These are phyloP conservation scores for Mermis nigrescens DNA, from an alignment of 2,888 invertebrate species.

Conservation along the genomic window DNA sequence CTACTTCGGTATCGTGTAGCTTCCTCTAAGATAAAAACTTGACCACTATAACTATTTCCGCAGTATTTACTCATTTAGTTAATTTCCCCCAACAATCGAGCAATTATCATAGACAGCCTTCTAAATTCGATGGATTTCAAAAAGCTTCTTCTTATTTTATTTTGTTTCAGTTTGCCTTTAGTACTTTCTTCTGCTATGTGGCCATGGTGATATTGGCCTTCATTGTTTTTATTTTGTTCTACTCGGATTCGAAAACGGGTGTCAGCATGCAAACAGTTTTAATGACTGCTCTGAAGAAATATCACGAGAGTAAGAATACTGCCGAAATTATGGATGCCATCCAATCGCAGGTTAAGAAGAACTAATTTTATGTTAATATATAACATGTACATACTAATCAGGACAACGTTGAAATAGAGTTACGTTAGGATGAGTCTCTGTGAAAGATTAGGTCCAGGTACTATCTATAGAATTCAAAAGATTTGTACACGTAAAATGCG, in stretches of 20 bases:
- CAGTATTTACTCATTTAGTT: no score
- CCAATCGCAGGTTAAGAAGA: constrained; percentile 24
- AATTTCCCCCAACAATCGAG: neutral
- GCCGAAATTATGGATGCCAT: constrained; percentile 30
- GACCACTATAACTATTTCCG: no score
- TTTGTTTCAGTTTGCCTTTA: constrained; percentile 26
- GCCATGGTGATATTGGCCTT: constrained; percentile 25
- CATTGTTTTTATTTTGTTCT: constrained; percentile 28
- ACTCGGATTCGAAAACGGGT: constrained; percentile 24
- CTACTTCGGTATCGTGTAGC: no score
- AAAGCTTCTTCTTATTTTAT: neutral
- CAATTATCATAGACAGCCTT: neutral
- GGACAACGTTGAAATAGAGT: no score
- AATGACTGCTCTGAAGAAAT: constrained; percentile 23
- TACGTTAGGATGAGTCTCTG: no score
- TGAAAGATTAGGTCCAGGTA: no score
- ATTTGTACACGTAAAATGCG: no score
- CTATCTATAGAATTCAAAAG: no score
- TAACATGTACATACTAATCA: no score
- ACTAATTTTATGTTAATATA: constrained; percentile 7
- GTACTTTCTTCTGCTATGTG: constrained; percentile 26
- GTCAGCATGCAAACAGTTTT: constrained; percentile 27
- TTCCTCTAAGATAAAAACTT: no score
- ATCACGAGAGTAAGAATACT: constrained; percentile 27
- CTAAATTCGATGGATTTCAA: neutral